Conservation (phyloP, 2,888 invertebrate genomes). For the Tenthredo amoena region DNA sequence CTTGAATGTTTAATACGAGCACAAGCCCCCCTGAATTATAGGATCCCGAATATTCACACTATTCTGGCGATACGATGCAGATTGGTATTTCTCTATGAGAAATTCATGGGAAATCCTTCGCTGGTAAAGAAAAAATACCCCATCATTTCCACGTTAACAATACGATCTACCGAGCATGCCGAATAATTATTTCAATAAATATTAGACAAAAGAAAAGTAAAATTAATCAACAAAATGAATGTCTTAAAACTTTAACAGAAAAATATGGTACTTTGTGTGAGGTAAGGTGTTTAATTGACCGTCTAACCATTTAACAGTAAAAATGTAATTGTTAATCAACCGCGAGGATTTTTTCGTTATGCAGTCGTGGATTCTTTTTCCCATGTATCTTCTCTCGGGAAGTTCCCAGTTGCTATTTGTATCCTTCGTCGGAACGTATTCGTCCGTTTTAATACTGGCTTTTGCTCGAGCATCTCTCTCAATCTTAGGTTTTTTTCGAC, state of each 20-base stretch:
- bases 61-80: background rate
- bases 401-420: background rate
- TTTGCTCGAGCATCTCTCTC: background rate
- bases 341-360: background rate
- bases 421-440: background rate
- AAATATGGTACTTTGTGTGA: background rate
- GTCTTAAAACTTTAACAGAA: background rate
- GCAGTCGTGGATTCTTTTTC: background rate
- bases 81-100: background rate
- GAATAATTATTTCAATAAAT: background rate
- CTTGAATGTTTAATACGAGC: background rate
- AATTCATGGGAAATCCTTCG: background rate
- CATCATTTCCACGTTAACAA: background rate
- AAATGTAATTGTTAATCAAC: background rate
- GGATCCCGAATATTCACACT: background rate
- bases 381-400: background rate
- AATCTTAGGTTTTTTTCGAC: background rate
- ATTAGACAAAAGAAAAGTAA: background rate
- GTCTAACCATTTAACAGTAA: background rate
- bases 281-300: background rate
- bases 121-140: background rate
- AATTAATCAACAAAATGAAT: background rate
- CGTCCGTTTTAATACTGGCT: slow-evolving; percentile 7
- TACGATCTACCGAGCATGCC: background rate
- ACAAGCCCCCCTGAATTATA: background rate